Percentiles rank a stretch among this genome's conserved stretches.
Evolutionary conservation across 2,797 vertebrate genomes (phyloP).

Genomic region (Rhynchonycteris naso): DNA sequence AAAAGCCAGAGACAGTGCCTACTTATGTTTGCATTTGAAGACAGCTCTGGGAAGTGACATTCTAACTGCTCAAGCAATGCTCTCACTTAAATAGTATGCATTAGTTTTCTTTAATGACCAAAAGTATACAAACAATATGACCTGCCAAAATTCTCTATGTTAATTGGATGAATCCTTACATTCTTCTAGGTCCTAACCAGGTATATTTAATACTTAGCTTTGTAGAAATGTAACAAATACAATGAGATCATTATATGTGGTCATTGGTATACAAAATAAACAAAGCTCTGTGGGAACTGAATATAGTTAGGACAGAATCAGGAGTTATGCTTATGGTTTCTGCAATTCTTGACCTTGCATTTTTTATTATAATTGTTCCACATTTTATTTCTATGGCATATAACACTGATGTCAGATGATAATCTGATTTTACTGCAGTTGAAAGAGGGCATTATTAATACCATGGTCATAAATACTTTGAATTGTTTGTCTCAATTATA

Average conservation of each 20-base stretch:
- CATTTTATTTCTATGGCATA: constrained; percentile 62
- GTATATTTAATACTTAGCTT: constrained; percentile 83
- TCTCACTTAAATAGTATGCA: not conserved
- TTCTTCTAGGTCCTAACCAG: constrained; percentile 65
- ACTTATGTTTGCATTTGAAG: not conserved
- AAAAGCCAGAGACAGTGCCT: not conserved
- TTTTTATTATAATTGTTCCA: constrained; percentile 70
- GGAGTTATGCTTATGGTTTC: constrained; percentile 54
- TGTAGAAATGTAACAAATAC: constrained; percentile 83
- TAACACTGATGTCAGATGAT: constrained; percentile 51
- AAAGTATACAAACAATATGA: not conserved
- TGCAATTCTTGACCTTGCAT: constrained; percentile 64
- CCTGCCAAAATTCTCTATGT: not conserved
- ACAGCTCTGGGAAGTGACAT: not conserved
- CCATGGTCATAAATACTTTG: constrained; percentile 32
- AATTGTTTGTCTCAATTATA: constrained; percentile 62
- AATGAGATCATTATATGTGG: constrained; percentile 81
- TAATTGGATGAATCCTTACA: not conserved
- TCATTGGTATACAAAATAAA: constrained; percentile 62
- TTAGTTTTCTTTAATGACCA: not conserved
- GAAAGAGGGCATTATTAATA: constrained; percentile 30
- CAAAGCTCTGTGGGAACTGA: not conserved
- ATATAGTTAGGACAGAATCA: constrained; percentile 53
- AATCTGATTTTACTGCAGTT: constrained; percentile 55
- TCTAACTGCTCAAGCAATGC: not conserved